A percentile compares a stretch with the other conserved stretches of the same genome.
Conservation (phyloP, 2,797 vertebrate species). For the Avahi laniger region DNA sequence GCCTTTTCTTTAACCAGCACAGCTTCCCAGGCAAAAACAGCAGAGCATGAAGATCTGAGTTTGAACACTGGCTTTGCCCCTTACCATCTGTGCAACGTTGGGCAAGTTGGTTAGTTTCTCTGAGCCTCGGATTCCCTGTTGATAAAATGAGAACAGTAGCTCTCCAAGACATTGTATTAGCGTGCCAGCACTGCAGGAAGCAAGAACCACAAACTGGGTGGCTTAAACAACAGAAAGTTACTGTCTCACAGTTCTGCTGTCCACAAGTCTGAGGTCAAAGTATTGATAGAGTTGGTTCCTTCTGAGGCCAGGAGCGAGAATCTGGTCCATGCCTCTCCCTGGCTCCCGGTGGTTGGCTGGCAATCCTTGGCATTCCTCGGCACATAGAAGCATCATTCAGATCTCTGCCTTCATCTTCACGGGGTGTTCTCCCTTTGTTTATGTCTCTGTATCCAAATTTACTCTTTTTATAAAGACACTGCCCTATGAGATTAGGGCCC, state of each 20-base stretch:
- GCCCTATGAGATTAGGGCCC: background rate
- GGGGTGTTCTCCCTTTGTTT: fast-evolving
- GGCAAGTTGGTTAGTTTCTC: background rate
- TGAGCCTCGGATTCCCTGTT: background rate
- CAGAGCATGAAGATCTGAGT: background rate
- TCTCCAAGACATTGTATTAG: background rate
- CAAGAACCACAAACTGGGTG: background rate
- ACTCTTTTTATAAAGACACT: background rate
- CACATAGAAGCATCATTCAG: background rate
- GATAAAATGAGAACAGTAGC: background rate
- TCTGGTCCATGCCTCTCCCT: background rate
- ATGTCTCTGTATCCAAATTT: background rate
- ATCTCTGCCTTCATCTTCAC: background rate
- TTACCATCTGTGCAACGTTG: background rate
- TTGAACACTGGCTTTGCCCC: background rate
- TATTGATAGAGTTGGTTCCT: background rate
- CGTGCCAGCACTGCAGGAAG: background rate
- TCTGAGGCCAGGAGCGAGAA: background rate
- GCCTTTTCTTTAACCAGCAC: background rate
- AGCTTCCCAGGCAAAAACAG: background rate
- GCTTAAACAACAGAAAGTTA: background rate
- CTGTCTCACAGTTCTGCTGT: background rate
- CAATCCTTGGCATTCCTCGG: background rate
- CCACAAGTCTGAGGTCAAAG: background rate
- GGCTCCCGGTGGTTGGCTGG: background rate